phyloP scores from a whole-genome alignment of 2,113 vertebrate genomes.

The Melanerpes formicivorus region DNA sequence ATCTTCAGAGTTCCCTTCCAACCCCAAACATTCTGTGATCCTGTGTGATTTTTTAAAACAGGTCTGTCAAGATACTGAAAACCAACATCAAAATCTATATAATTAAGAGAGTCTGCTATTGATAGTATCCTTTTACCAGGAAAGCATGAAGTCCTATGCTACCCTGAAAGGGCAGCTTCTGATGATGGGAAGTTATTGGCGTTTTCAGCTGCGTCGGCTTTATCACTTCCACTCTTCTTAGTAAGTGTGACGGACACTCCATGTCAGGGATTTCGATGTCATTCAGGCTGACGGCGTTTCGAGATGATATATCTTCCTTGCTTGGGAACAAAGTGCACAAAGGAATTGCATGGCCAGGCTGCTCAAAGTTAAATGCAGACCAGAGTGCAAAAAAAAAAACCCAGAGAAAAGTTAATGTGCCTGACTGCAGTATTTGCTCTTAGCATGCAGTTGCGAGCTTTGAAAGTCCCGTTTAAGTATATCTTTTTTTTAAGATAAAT shows the following conservation, averaged over 20 bases:
- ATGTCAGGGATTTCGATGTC: constrained; percentile 68
- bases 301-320: constrained; percentile 65
- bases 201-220: constrained; percentile 81
- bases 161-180: constrained; percentile 68
- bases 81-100: background rate
- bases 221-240: constrained; percentile 73
- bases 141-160: constrained; percentile 26
- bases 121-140: background rate
- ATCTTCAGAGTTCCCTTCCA: too few relatives aligned
- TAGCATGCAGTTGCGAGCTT: constrained; percentile 80
- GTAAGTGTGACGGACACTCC: constrained; percentile 81
- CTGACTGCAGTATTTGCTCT: constrained; percentile 75
- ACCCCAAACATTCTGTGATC: too few relatives aligned
- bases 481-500: constrained; percentile 96
- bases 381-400: background rate
- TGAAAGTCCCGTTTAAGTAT: constrained; percentile 84
- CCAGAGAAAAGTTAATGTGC: constrained; percentile 73
- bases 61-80: background rate
- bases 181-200: constrained; percentile 56
- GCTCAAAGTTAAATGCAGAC: constrained; percentile 78
- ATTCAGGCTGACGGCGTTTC: constrained; percentile 66
- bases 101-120: background rate
- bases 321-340: constrained; percentile 47
- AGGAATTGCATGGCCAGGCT: constrained; percentile 58
- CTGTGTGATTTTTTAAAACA: background rate